Percentiles rank a stretch among this genome's conserved stretches.
phyloP scores from a whole-genome alignment of 2,797 vertebrate species.

The Chrosomus eos region DNA sequence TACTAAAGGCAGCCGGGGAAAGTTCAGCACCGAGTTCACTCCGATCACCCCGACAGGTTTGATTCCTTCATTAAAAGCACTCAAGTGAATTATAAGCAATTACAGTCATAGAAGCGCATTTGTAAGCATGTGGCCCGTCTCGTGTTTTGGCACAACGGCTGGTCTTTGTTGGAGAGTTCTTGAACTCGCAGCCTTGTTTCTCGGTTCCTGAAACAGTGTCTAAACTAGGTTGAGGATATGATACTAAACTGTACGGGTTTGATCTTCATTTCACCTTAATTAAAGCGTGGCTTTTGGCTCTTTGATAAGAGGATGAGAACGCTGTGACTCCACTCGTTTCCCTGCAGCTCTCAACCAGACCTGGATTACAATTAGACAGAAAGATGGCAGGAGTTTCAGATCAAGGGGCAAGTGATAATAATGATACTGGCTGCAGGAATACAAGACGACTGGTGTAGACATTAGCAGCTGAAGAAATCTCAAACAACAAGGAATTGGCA shows the following conservation, averaged over 20 bases:
- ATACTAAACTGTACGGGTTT: conserved; percentile 49
- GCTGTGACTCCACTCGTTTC: conserved; percentile 26
- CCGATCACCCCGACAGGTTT: conserved; percentile 47
- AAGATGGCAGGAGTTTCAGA: conserved; percentile 32
- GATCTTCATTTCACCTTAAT: conserved; percentile 62
- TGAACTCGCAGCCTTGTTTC: conserved; percentile 36
- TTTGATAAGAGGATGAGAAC: conserved; percentile 54
- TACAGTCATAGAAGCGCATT: conserved; percentile 51
- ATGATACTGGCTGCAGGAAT: conserved; percentile 20
- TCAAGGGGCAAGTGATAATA: conserved; percentile 11
- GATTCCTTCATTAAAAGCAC: conserved; percentile 60
- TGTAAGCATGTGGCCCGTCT: conserved; percentile 33
- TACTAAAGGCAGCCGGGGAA: conserved; percentile 15
- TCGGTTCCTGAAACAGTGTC: conserved; percentile 24
- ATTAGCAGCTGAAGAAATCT: conserved; percentile 10
- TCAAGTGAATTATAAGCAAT: conserved; percentile 73
- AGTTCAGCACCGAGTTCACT: conserved; percentile 20
- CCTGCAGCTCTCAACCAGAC: conserved; percentile 33
- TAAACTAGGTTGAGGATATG: conserved; percentile 40
- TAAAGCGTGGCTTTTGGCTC: conserved; percentile 48
- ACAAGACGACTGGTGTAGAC: neutral
- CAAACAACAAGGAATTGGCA: conserved; percentile 3
- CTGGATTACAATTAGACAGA: conserved; percentile 38
- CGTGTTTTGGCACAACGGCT: conserved; percentile 31
- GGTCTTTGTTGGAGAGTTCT: conserved; percentile 36